phyloP scores from a whole-genome alignment of 1,140 invertebrate genomes.

The Apis dorsata region DNA sequence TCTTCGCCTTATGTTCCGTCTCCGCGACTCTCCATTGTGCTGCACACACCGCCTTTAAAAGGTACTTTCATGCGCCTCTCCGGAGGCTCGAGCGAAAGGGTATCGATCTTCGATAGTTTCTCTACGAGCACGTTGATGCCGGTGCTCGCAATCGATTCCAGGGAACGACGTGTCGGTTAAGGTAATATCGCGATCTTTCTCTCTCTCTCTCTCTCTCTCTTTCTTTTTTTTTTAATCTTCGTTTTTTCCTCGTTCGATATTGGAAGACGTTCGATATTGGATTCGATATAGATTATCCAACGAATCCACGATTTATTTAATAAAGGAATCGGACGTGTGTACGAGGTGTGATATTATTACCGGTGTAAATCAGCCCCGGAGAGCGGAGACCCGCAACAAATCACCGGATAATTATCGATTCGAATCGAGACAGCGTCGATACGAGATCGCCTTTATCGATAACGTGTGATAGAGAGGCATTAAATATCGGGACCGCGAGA shows the following conservation, averaged over 20 bases:
- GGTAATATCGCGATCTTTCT: too few relatives aligned
- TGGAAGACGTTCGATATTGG: neutral
- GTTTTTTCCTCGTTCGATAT: neutral
- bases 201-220: too few relatives aligned
- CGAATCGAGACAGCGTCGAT: neutral
- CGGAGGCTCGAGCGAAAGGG: neutral
- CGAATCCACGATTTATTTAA: neutral
- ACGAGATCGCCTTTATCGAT: slow-evolving; percentile 30
- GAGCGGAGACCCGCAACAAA: neutral
- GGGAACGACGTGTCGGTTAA: neutral
- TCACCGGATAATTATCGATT: slow-evolving; percentile 32
- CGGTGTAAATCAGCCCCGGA: neutral
- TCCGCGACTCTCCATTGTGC: slow-evolving; percentile 47
- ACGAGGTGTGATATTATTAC: too few relatives aligned
- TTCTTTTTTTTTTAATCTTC: too few relatives aligned
- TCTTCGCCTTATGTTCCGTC: slow-evolving; percentile 43
- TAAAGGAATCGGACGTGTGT: neutral
- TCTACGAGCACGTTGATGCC: neutral
- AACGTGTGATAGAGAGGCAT: slow-evolving; percentile 1
- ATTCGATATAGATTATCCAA: neutral
- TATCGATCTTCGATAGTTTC: slow-evolving; percentile 34
- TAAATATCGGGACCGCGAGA: slow-evolving; percentile 21
- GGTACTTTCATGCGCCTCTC: slow-evolving; percentile 20
- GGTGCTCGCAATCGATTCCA: neutral
- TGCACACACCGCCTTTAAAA: slow-evolving; percentile 40